phyloP scores from a whole-genome alignment of 2,888 invertebrate species.

The Amblyteles armatorius region DNA sequence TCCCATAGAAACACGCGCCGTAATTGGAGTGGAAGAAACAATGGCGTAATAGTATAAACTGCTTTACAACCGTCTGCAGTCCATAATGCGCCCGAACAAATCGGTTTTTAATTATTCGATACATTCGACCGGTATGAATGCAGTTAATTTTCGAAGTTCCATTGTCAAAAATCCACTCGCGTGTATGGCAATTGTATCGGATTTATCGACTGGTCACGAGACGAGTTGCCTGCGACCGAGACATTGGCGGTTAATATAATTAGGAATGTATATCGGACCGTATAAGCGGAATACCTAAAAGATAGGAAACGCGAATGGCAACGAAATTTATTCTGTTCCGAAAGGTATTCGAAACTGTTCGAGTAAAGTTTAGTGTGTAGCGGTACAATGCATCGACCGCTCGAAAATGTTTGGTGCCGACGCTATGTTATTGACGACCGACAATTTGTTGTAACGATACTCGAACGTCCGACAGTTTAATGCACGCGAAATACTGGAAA shows the following conservation, averaged over 20 bases:
- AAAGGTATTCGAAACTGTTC: no score
- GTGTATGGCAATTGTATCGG: neutral
- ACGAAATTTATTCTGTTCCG: no score
- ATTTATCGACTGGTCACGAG: neutral
- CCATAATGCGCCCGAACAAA: neutral
- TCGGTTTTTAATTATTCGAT: slow-evolving; percentile 1
- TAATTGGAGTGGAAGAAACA: slow-evolving; percentile 17
- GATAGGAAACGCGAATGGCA: no score
- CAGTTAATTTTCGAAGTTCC: neutral
- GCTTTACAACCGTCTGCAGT: slow-evolving; percentile 5
- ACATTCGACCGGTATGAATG: neutral
- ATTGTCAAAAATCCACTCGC: neutral
- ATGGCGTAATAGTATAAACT: slow-evolving; percentile 8
- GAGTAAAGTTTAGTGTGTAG: neutral
- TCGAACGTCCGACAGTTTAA: neutral
- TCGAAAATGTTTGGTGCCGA: neutral
- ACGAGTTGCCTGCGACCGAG: neutral
- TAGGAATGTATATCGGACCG: neutral
- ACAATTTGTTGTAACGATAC: neutral
- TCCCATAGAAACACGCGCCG: neutral
- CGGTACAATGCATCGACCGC: neutral
- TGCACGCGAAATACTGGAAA: neutral
- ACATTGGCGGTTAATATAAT: neutral
- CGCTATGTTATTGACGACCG: neutral
- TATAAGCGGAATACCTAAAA: no score